These are phyloP conservation scores for Semicossyphus pulcher DNA, from an alignment of 2,113 vertebrate genomes.

Conservation along the genomic window DNA sequence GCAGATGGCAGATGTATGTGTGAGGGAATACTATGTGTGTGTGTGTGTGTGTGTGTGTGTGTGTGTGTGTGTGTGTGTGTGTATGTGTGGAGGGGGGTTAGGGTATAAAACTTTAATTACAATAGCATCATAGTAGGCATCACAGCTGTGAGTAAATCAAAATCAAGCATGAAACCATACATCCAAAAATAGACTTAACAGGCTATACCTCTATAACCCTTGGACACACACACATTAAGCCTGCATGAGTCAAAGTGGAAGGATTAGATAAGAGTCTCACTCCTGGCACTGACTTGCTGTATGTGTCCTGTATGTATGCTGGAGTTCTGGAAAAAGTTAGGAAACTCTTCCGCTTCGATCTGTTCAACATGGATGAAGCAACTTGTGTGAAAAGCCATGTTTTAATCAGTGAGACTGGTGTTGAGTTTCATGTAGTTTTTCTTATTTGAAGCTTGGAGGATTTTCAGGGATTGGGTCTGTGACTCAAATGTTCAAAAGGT, in stretches of 20 bases:
- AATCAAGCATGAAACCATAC: background rate
- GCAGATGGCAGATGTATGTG: slow-evolving; percentile 12
- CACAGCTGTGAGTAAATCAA: slow-evolving; percentile 24
- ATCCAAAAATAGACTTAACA: slow-evolving; percentile 15
- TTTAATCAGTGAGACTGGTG: slow-evolving; percentile 14
- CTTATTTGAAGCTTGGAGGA: background rate
- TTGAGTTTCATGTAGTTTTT: slow-evolving; percentile 21
- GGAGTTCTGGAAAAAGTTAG: slow-evolving; percentile 23
- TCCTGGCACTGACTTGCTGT: background rate
- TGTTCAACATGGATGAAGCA: background rate
- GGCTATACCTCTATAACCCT: background rate
- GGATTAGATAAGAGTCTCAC: background rate
- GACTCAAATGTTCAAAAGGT: background rate
- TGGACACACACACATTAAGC: background rate
- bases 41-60: background rate
- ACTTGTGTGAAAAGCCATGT: slow-evolving; percentile 13
- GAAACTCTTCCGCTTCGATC: slow-evolving; percentile 9
- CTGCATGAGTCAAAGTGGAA: background rate
- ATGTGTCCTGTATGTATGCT: background rate
- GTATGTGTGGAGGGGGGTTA: background rate
- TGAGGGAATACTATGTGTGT: background rate
- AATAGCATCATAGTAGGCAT: background rate
- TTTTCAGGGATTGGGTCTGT: background rate
- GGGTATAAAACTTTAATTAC: slow-evolving; percentile 28
- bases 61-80: background rate